A percentile compares a stretch with the other conserved stretches of the same genome.
phyloP scores from a whole-genome alignment of 1,140 invertebrate species.

The Heliconius congener region DNA sequence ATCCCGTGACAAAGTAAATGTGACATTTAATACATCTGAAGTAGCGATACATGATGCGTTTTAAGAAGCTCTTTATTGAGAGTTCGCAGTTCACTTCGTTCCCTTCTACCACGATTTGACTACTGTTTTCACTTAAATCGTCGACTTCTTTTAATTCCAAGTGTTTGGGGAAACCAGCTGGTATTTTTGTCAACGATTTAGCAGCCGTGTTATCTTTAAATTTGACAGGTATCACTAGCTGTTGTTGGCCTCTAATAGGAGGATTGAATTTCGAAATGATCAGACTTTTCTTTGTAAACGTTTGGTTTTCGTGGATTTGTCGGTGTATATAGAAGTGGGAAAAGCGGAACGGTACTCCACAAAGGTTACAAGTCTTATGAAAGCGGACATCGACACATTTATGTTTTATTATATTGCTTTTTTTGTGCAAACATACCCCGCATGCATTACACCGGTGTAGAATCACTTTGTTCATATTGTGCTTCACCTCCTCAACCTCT shows the following conservation, averaged over 20 bases:
- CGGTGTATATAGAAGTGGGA: constrained; percentile 11
- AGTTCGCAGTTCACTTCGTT: not conserved
- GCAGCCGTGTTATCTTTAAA: not conserved
- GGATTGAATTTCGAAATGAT: constrained; percentile 14
- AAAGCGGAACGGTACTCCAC: constrained; percentile 18
- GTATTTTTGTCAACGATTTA: not conserved
- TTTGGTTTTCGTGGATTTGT: constrained; percentile 17
- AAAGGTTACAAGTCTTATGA: constrained; percentile 14
- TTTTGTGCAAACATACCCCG: constrained; percentile 10
- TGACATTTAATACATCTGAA: not conserved
- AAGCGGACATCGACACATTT: not conserved
- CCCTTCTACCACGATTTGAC: not conserved
- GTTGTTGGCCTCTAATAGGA: not conserved
- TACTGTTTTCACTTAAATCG: not conserved
- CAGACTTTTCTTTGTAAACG: not conserved
- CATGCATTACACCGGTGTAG: constrained; percentile 33
- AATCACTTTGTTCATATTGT: not conserved
- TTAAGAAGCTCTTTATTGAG: not conserved
- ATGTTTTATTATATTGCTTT: constrained; percentile 22
- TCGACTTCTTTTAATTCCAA: not conserved
- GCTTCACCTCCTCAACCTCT: not conserved
- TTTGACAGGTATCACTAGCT: not conserved
- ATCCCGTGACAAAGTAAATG: not conserved
- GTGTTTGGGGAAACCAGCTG: not conserved
- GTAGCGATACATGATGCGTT: not conserved